Evolutionary conservation across 1,140 invertebrate species (phyloP).

Genomic region (Thereuonema tuberculata): DNA sequence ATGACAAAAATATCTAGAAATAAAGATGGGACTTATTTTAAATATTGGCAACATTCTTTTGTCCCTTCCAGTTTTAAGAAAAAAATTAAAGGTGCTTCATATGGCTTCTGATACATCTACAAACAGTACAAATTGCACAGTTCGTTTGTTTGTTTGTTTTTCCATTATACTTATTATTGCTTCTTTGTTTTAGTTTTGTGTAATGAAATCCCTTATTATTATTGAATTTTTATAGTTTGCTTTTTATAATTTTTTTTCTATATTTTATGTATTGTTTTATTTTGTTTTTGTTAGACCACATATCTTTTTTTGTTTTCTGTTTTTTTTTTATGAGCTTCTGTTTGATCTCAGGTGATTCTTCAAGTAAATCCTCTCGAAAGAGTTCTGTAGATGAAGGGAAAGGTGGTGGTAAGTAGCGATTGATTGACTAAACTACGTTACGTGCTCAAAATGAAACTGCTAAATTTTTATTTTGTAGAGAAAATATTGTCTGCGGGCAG

Average conservation of each 20-base stretch:
- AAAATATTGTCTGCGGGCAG: no score
- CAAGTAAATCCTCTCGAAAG: conserved; percentile 10
- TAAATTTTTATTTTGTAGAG: neutral
- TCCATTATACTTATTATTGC: no score
- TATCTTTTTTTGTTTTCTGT: conserved; percentile 8
- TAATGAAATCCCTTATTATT: neutral
- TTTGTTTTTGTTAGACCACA: neutral
- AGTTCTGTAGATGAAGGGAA: conserved; percentile 18
- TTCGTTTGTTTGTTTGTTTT: no score
- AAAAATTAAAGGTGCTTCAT: no score
- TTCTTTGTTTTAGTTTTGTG: no score
- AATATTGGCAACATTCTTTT: no score
- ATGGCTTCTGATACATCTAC: no score
- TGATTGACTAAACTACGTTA: neutral
- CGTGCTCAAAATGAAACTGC: neutral
- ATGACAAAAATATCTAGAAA: no score
- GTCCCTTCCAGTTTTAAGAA: no score
- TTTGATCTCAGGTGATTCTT: conserved; percentile 15
- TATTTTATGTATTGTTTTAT: neutral
- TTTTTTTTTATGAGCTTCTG: no score
- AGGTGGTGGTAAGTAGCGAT: neutral
- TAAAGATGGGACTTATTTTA: no score
- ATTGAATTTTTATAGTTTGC: neutral
- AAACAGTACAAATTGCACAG: no score
- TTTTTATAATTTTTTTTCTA: neutral